Evolutionary conservation across 2,888 invertebrate genomes (phyloP).

Genomic region (Volucella bombylans): DNA sequence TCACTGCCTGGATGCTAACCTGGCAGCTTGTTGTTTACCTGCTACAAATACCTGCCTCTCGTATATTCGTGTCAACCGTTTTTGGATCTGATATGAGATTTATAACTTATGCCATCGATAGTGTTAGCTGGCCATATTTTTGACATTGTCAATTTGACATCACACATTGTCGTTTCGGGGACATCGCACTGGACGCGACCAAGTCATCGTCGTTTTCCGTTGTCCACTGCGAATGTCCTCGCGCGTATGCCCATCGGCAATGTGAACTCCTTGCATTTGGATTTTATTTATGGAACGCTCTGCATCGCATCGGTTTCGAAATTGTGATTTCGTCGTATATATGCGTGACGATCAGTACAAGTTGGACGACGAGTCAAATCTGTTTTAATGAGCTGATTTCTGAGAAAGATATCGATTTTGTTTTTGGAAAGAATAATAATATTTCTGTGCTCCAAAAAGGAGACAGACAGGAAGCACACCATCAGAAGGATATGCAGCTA

Average conservation of each 20-base stretch:
- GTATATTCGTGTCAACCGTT: constrained; percentile 73
- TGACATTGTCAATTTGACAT: constrained; percentile 76
- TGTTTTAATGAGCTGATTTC: constrained; percentile 77
- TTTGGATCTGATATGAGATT: constrained; percentile 75
- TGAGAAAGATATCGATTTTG: constrained; percentile 75
- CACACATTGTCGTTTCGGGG: constrained; percentile 68
- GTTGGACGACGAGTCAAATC: constrained; percentile 75
- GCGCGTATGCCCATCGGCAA: constrained; percentile 36
- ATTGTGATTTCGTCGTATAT: constrained; percentile 67
- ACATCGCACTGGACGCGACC: constrained; percentile 44
- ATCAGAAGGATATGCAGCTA: constrained; percentile 38
- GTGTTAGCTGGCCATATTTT: constrained; percentile 76
- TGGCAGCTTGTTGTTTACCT: constrained; percentile 59
- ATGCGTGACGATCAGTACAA: constrained; percentile 74
- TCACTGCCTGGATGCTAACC: too few species aligned
- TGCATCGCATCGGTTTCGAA: constrained; percentile 52
- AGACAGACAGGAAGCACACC: constrained; percentile 29
- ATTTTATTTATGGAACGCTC: constrained; percentile 73
- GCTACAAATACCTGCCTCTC: constrained; percentile 73
- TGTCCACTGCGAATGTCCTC: constrained; percentile 49
- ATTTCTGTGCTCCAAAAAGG: constrained; percentile 52
- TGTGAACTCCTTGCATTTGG: constrained; percentile 69
- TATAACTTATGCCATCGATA: constrained; percentile 76
- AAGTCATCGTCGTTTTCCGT: constrained; percentile 18
- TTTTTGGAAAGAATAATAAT: constrained; percentile 64